Base-by-base conservation (phyloP, 2,888 invertebrate genomes). In the Drosophila nr. medialis region DNA sequence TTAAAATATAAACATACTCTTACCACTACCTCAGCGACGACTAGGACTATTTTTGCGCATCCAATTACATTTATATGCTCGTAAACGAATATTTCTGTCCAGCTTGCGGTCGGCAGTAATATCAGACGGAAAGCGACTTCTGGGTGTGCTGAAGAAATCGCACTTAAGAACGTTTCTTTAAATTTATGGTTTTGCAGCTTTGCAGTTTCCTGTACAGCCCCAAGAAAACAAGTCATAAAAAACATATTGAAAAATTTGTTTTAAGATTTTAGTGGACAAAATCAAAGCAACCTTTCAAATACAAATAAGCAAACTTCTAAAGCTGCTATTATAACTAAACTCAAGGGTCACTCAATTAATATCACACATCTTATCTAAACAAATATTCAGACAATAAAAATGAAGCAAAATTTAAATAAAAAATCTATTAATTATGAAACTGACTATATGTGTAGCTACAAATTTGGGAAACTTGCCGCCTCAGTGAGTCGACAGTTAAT, bases 41-140 rank as follows among this genome's bases (percentile, higher is more conserved):
- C 64, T 60, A 11, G 68, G 64, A 87, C 82, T 80, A 80, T 91
- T 89, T 87, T 75, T 76, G 90, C 91, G 81, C 86, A 91, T 90
- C 90, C 91, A 92, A 91, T 91, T 91, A 88, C 91, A 90, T 91
- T 91, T 91, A 91, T 86, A 87, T 84, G 82, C 86, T 84, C 91
- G 83, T 92, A 92, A 91, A 91, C 79, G 77, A 82, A 77, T 85
- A 86, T 81, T 79, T 80, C 78, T 75, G 77, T 86, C 83, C 91
- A 85, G 81, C 77, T 76, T 76, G 81, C 81, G 75, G 64, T 60
- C 56, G 64, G 50, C 48, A 53, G 80, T 86, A 88, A 88, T 90
- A 84, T 76, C 58, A 63, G 61, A n/a, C 42, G 50, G 27, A 38
- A 45, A 15, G 18, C 18, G 24, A 6, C 56, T 10, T 36, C 53